phyloP scores from a whole-genome alignment of 2,113 vertebrate species.

The Hippocampus abdominalis region DNA sequence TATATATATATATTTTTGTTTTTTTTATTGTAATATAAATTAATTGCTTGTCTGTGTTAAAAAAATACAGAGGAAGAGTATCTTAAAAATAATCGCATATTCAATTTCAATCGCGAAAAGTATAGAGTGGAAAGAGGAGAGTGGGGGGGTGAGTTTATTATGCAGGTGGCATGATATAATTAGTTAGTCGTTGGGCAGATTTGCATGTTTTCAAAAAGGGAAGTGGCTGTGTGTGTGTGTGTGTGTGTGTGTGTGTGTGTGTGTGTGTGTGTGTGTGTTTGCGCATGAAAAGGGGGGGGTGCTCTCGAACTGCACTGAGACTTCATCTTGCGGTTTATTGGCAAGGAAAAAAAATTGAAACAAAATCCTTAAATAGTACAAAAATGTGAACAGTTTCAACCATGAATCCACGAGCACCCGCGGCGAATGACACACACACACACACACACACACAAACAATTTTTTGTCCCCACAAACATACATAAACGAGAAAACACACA shows the following conservation, averaged over 20 bases:
- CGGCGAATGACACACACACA: slow-evolving; percentile 49
- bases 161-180: slow-evolving; percentile 79
- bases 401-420: slow-evolving; percentile 39
- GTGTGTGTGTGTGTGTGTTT: slow-evolving; percentile 20
- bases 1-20: too few species aligned
- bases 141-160: slow-evolving; percentile 58
- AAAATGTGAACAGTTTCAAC: slow-evolving; percentile 24
- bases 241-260: slow-evolving; percentile 25
- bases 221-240: slow-evolving; percentile 54
- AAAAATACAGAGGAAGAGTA: too few species aligned
- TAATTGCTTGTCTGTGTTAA: too few species aligned
- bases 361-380: not conserved
- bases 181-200: slow-evolving; percentile 78
- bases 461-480: too few species aligned
- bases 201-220: slow-evolving; percentile 80
- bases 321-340: not conserved
- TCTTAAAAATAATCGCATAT: too few species aligned
- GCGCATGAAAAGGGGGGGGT: slow-evolving; percentile 20
- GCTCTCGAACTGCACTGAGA: not conserved
- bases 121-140: not conserved
- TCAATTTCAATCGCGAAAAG: not conserved
- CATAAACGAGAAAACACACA: too few species aligned
- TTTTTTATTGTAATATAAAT: too few species aligned
- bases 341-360: not conserved
- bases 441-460: slow-evolving; percentile 24